phyloP scores from a whole-genome alignment of 2,888 invertebrate species.

The Strigamia transsilvanica region DNA sequence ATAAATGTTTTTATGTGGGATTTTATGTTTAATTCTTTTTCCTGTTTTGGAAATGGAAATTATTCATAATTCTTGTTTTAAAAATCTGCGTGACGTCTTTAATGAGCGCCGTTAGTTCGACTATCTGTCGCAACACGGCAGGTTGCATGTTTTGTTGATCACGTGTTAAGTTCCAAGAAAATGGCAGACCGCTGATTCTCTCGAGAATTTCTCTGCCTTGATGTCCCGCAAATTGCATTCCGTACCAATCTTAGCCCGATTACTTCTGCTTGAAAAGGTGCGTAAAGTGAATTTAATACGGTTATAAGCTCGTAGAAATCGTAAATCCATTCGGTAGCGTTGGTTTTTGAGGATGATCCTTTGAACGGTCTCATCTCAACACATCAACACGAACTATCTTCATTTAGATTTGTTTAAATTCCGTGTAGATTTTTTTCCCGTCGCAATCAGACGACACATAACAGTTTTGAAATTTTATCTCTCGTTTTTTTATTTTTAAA shows the following conservation, averaged over 20 bases:
- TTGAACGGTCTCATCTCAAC: no score
- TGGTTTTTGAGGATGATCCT: no score
- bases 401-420: no score
- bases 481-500: not conserved
- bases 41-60: no score
- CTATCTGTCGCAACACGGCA: not conserved
- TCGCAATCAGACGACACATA: not conserved
- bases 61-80: no score
- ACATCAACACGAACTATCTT: no score
- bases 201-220: not conserved
- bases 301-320: not conserved
- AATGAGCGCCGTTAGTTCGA: not conserved
- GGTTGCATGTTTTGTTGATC: not conserved
- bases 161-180: slow-evolving; percentile 37
- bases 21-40: no score
- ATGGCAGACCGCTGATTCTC: slow-evolving; percentile 19
- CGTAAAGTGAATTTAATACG: not conserved
- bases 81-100: no score
- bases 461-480: not conserved
- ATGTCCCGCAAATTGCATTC: slow-evolving; percentile 6
- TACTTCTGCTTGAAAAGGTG: slow-evolving; percentile 6
- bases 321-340: no score
- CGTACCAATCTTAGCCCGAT: not conserved
- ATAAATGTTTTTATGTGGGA: no score
- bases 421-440: no score